Percentiles rank a stretch among this genome's conserved stretches.
phyloP scores from a whole-genome alignment of 2,113 vertebrate genomes.

The Hydropotes inermis region DNA sequence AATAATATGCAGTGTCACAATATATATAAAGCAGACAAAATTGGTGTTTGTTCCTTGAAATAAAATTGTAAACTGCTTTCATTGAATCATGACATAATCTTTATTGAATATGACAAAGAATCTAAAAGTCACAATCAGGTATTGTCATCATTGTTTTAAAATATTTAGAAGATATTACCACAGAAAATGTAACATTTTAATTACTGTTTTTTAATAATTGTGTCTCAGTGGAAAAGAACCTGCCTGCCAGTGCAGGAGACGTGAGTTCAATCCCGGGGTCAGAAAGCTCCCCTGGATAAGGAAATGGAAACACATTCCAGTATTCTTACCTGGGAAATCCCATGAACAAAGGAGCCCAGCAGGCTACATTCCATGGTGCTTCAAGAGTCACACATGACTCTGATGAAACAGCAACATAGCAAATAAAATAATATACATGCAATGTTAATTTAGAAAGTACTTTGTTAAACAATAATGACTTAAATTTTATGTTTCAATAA shows the following conservation, averaged over 20 bases:
- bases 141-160: neutral
- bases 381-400: neutral
- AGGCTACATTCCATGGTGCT: neutral
- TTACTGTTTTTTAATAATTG: neutral
- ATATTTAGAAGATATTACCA: neutral
- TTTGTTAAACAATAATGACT: neutral
- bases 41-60: neutral
- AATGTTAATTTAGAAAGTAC: neutral
- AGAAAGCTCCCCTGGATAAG: neutral
- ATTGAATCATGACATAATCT: neutral
- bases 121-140: neutral
- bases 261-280: neutral
- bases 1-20: neutral
- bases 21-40: neutral
- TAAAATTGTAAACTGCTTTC: neutral
- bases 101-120: neutral
- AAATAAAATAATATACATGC: neutral
- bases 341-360: neutral
- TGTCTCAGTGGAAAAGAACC: neutral
- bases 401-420: neutral
- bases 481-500: neutral
- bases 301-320: neutral
- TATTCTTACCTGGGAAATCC: neutral
- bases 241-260: neutral
- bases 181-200: neutral